Percentiles rank a stretch among this genome's conserved stretches.
These are phyloP conservation scores for Cephus sareptanus DNA, from an alignment of 2,888 invertebrate species.

Conservation along the genomic window DNA sequence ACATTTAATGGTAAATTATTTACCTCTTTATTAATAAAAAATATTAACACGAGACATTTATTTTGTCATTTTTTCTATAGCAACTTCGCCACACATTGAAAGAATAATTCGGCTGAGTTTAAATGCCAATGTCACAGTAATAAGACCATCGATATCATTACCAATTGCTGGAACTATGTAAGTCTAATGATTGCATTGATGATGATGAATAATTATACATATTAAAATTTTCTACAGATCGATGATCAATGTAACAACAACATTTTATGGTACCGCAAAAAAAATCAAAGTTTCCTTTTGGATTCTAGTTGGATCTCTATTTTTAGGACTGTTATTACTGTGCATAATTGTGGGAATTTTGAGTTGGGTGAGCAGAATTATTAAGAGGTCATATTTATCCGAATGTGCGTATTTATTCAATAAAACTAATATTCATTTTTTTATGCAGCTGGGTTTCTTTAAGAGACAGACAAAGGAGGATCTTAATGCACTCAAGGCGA, in stretches of 20 bases:
- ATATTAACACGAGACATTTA: neutral
- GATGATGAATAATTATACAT: neutral
- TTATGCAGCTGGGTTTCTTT: slow-evolving; percentile 44
- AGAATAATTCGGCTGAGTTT: slow-evolving; percentile 34
- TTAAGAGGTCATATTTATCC: neutral
- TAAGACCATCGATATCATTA: slow-evolving; percentile 29
- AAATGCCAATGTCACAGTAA: slow-evolving; percentile 35
- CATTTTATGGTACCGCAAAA: slow-evolving; percentile 32
- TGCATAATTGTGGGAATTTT: slow-evolving; percentile 30
- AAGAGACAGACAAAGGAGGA: slow-evolving; percentile 35
- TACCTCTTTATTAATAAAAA: neutral
- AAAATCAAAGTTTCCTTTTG: slow-evolving; percentile 33
- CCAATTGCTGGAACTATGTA: slow-evolving; percentile 28
- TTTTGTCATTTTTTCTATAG: neutral
- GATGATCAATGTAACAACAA: slow-evolving; percentile 33
- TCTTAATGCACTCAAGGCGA: slow-evolving; percentile 24
- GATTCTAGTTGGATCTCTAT: slow-evolving; percentile 43
- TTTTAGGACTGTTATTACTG: slow-evolving; percentile 41
- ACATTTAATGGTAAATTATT: slow-evolving; percentile 33
- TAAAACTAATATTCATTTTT: neutral
- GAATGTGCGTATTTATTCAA: neutral
- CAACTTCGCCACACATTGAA: slow-evolving; percentile 12
- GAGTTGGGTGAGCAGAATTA: slow-evolving; percentile 28
- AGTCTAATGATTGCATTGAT: slow-evolving; percentile 1
- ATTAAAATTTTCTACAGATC: slow-evolving; percentile 22